Evolutionary conservation across 92 coral and sea anemone species (phyloP), one percentile per base, ranked within the genome.

Genomic region (Paramuricea clavata): DNA sequence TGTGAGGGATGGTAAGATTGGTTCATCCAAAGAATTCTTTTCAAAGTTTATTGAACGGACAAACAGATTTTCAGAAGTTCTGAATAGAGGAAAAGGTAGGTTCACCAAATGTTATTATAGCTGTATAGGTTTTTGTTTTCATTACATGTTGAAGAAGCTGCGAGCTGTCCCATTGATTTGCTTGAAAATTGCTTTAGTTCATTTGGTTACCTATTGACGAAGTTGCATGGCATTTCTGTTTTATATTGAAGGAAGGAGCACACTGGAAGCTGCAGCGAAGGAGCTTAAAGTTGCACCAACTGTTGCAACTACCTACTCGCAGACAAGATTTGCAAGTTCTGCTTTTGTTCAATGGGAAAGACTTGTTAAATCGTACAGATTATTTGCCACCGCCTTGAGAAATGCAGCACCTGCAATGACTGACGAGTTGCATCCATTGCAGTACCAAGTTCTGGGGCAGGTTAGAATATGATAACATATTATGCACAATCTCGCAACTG

Each of bases 51-150:
- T 70, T 39, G 22, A 36, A 42, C 49, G 41, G 16, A 70, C 77
- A 6, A 70, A 70, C 26, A 70, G 10, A 70, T 70, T 70, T 19
- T 3, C 77, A 13, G 52, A 70, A 2, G 21, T 0, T 17, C 10
- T 70, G 4, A 70, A 70, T n/a, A 1, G 49, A 22, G 77, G 77
- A 70, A 70, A 70, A 23, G 49, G 52, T 70, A 42, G 12, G 65
- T 57, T 25, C n/a, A n/a, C n/a, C n/a, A n/a, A n/a, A n/a, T n/a
- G n/a, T n/a, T n/a, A n/a, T n/a, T n/a, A 25, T 57, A 19, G 22
- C 6, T 19, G n/a, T n/a, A n/a, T n/a, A n/a, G n/a, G n/a, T 57
- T 57, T 16, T 19, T 19, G 65, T 16, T 57, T 16, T 5, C 23
- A 25, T 3, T 19, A 19, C 3, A 57, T 16, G 5, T 3, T 19